phyloP scores from a whole-genome alignment of 2,888 invertebrate species.

The Elysia crispata region DNA sequence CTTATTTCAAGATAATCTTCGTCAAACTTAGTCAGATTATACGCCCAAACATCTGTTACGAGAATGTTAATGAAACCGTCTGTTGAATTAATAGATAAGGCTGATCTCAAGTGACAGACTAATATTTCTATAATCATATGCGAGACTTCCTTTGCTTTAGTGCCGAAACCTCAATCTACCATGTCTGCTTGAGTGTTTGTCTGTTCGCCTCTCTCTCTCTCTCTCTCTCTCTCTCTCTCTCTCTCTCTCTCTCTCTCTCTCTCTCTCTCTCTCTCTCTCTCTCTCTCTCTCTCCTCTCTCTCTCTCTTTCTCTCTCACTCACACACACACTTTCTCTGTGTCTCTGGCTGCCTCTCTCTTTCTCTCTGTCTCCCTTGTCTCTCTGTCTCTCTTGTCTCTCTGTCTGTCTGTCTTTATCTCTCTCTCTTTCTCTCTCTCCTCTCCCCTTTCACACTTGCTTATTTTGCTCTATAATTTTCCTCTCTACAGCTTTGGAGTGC shows the following conservation, averaged over 20 bases:
- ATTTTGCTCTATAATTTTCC: neutral
- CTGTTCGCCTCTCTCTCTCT: constrained; percentile 15
- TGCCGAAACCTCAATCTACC: neutral
- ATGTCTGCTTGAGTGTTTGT: neutral
- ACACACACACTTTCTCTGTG: too few species aligned
- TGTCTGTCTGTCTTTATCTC: too few species aligned
- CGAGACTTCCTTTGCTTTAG: too few species aligned
- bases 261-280: neutral
- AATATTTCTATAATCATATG: neutral
- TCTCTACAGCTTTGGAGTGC: constrained; percentile 35
- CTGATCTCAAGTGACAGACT: neutral
- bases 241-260: neutral
- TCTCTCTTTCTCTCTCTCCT: neutral
- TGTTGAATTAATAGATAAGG: neutral
- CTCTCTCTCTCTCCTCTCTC: too few species aligned
- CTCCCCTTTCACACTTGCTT: neutral
- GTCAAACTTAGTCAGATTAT: too few species aligned
- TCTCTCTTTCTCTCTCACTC: too few species aligned
- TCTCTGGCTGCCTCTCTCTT: too few species aligned
- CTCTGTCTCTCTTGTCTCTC: too few species aligned
- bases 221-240: constrained; percentile 30
- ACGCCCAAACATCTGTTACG: neutral
- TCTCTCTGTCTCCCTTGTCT: too few species aligned
- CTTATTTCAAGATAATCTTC: too few species aligned
- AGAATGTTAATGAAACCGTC: neutral